Conservation (phyloP, 2,113 vertebrate genomes). For the Aythya baeri region DNA sequence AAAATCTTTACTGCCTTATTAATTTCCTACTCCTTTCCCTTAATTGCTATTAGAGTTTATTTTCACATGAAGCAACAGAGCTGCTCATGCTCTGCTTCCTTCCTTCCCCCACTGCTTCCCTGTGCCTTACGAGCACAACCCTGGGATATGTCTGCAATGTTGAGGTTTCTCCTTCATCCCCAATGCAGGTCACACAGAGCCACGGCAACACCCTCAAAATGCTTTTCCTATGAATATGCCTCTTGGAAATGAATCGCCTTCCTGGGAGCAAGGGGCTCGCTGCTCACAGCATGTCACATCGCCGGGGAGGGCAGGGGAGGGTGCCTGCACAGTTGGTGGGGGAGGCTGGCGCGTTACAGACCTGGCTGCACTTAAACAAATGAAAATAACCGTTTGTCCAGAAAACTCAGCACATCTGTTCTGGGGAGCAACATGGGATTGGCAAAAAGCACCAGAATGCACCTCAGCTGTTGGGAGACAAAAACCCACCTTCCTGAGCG, state of each 20-base stretch:
- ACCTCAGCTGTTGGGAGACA: not conserved
- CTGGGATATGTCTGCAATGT: not conserved
- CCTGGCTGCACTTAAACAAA: not conserved
- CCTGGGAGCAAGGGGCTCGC: not conserved
- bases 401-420: not conserved
- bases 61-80: constrained; percentile 25
- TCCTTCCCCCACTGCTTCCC: not conserved
- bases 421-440: not conserved
- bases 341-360: not conserved
- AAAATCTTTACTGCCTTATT: constrained; percentile 40
- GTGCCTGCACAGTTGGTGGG: not conserved
- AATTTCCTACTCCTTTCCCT: not conserved
- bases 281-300: not conserved
- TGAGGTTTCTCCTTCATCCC: constrained; percentile 41
- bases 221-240: not conserved
- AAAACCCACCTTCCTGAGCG: not conserved
- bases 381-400: not conserved
- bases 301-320: not conserved
- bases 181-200: constrained; percentile 42
- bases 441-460: not conserved
- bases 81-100: not conserved
- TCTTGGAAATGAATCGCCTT: constrained; percentile 23
- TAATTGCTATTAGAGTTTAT: constrained; percentile 46
- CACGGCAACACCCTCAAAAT: constrained; percentile 21
- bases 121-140: not conserved